Base-by-base conservation (phyloP, 2,888 invertebrate species). In the Coleophora deauratella region DNA sequence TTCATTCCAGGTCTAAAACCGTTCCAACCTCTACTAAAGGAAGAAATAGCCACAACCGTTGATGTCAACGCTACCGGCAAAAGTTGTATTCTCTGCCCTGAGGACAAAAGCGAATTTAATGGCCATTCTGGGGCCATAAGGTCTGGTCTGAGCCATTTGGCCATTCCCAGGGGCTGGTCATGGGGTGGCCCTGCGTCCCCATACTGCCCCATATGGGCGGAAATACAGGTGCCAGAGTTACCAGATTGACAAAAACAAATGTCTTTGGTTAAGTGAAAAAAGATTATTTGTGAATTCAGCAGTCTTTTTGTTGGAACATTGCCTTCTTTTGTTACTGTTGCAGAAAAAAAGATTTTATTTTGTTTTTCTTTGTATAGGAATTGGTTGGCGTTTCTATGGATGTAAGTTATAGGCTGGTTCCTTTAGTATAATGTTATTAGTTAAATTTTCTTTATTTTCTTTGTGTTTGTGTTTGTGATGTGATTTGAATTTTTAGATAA, bases 151-250 rank as follows among this genome's bases (percentile, higher is more conserved):
- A 89, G 89, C 43, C 93, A 93, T 59, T 75, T 93, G 40, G 93
- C 93, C 37, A 94, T 95, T 49, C 94, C 94, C 0, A 87, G 91
- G n/a, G 93, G 93, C 3, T 94, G 94, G 94, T 88, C 88, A 12
- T 94, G 93, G 94, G 93, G 93, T 9, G 95, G 94, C 0, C 87
- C 91, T 0, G 92, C 90, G 1, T 93, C 93, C 21, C 89, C 90
- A 31, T 90, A 89, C 69, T 92, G 91, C 56, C 95, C 94, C 1
- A 77, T 93, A 1, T 94, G 92, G 91, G 88, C 89, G n/a, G 93
- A 94, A 68, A 73, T 81, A 6, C 77, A 80, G 34, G 57, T 84
- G 40, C 77, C 82, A 28, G 84, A 80, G 34, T 57, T 84, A 40
- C 77, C 82, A 28, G 84, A 82, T 75, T 85, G 84, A 84, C 77